Conservation (phyloP, 2,888 invertebrate species). For the Meganola albula region DNA sequence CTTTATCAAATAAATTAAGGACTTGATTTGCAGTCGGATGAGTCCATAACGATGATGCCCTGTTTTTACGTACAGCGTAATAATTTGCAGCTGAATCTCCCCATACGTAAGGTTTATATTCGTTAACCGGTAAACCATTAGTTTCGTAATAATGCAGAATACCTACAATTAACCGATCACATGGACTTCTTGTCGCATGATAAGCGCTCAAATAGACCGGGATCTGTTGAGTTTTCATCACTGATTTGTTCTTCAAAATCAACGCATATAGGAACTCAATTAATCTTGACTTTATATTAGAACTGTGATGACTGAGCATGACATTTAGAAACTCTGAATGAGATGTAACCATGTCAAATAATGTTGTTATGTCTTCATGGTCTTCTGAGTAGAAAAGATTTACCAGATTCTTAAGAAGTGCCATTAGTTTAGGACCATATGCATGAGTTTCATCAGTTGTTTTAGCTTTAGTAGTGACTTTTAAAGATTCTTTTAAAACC, state of each 20-base stretch:
- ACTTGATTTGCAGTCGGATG: slow-evolving; percentile 86
- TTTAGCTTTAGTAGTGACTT: slow-evolving; percentile 78
- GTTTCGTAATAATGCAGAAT: slow-evolving; percentile 83
- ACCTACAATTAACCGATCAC: slow-evolving; percentile 83
- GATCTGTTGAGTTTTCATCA: slow-evolving; percentile 83
- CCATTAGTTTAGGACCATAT: slow-evolving; percentile 70
- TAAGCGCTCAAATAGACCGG: slow-evolving; percentile 88
- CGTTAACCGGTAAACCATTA: slow-evolving; percentile 79
- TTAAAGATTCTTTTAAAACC: no score
- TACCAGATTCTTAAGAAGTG: slow-evolving; percentile 74
- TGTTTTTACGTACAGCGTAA: slow-evolving; percentile 81
- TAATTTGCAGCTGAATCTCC: slow-evolving; percentile 88
- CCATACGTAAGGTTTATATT: slow-evolving; percentile 89
- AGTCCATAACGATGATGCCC: slow-evolving; percentile 78
- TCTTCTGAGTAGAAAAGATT: slow-evolving; percentile 73
- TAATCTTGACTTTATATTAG: slow-evolving; percentile 78
- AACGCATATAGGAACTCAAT: slow-evolving; percentile 81
- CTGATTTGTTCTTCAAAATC: slow-evolving; percentile 78
- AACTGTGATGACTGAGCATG: slow-evolving; percentile 74
- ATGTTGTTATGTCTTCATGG: slow-evolving; percentile 64
- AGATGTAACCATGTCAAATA: slow-evolving; percentile 85
- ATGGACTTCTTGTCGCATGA: slow-evolving; percentile 81
- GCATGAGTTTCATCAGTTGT: slow-evolving; percentile 46
- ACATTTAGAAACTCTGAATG: slow-evolving; percentile 88
- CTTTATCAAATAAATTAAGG: slow-evolving; percentile 82